Evolutionary conservation across 2,797 vertebrate genomes (phyloP).

Genomic region (Hapalemur alaotrensis): DNA sequence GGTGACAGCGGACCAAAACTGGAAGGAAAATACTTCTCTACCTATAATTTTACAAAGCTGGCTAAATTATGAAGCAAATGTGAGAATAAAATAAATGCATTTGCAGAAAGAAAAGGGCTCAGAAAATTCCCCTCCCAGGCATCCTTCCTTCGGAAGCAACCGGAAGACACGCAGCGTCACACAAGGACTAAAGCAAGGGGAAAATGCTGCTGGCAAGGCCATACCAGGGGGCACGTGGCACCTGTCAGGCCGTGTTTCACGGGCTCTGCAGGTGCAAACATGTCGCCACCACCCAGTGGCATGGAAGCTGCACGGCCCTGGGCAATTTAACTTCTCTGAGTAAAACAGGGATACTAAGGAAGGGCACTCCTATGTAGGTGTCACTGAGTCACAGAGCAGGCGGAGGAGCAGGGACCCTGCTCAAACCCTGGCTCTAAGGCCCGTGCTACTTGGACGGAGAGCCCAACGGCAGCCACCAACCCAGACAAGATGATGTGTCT

Average conservation of each 20-base stretch:
- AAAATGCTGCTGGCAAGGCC: neutral
- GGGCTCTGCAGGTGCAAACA: neutral
- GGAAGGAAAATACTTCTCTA: neutral
- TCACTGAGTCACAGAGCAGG: neutral
- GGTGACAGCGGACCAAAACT: neutral
- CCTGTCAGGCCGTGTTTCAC: neutral
- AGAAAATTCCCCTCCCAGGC: neutral
- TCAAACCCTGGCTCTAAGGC: neutral
- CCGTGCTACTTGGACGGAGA: neutral
- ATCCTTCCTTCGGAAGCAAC: neutral
- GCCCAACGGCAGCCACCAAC: neutral
- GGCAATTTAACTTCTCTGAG: neutral
- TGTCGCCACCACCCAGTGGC: rapidly evolving
- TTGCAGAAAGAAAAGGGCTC: neutral
- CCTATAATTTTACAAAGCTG: neutral
- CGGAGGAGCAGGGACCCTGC: neutral
- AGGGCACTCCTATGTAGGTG: neutral
- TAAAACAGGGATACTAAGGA: neutral
- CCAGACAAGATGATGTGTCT: neutral
- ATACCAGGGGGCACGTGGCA: too few relatives aligned
- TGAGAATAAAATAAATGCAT: neutral
- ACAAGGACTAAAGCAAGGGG: neutral
- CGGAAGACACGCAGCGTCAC: neutral
- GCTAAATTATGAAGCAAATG: neutral
- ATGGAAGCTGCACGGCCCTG: neutral